Base-by-base conservation (phyloP, 2,888 invertebrate genomes). In the Acanthosepion pharaonis region DNA sequence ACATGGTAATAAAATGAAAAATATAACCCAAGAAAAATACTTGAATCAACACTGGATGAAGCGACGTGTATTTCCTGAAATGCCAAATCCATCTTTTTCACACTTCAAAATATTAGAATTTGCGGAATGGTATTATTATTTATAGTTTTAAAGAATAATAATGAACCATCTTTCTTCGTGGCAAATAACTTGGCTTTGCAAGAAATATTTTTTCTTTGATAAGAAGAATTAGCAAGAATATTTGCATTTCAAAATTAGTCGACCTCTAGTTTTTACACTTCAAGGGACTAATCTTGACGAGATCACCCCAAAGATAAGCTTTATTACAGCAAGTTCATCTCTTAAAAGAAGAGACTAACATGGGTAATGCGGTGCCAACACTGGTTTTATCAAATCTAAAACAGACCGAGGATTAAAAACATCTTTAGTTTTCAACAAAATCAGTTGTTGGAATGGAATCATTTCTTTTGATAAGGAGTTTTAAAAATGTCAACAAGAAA, bases 171-270 rank as follows among this genome's bases (percentile, higher is more conserved):
- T 78, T 78, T 33, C 15, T 78, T 78, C n/a, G 23, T 23, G n/a
- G n/a, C n/a, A n/a, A 78, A 78, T n/a, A 78, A 78, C n/a, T 78
- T 28, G 8, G n/a, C 78, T 78, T 78, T 33, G n/a, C n/a, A 78
- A 33, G n/a, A 23, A 78, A n/a, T n/a, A n/a, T 15, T 78, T 78
- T 78, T 78, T n/a, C n/a, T n/a, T 78, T 78, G 59, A 59, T 78
- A 78, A 78, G n/a, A 78, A 78, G 78, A 78, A 78, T 78, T 78
- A 78, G 78, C 78, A 78, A 78, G 78, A 78, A 78, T n/a, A 78
- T 78, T 78, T 15, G n/a, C 78, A 78, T 78, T n/a, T 78, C n/a
- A 78, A 78, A 78, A 78, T 23, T 78, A 78, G n/a, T 78, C 78
- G n/a, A 18, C 78, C 78, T 78, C 78, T 78, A 33, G 78, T 78